phyloP scores from a whole-genome alignment of 2,797 vertebrate species.

The Paratrypauchen microcephalus region DNA sequence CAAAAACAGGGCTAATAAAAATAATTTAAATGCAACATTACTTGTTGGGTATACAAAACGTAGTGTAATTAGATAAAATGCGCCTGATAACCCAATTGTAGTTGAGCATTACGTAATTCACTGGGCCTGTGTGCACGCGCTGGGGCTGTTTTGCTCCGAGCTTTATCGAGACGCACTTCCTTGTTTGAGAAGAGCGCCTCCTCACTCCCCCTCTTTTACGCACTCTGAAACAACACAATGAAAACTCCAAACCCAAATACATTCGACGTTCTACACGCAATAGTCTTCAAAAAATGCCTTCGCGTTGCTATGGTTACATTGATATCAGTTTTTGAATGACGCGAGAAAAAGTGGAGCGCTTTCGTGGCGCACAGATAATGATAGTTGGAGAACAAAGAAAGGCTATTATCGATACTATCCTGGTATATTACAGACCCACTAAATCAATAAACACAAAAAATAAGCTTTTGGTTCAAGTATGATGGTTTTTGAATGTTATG shows the following conservation, averaged over 20 bases:
- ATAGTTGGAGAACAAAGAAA: conserved; percentile 73
- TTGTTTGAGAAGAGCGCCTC: conserved; percentile 56
- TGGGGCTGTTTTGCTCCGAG: conserved; percentile 51
- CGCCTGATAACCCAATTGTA: conserved; percentile 19
- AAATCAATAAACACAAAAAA: not conserved
- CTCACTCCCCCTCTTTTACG: not conserved
- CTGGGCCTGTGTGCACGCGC: conserved; percentile 27
- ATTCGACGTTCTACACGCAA: not conserved
- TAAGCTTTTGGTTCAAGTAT: accelerated
- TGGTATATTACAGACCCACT: not conserved
- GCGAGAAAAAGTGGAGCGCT: conserved; percentile 27
- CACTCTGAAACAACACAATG: conserved; percentile 7
- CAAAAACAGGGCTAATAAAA: too few relatives aligned
- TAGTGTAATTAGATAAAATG: not conserved
- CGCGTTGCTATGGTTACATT: not conserved
- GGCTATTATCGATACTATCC: conserved; percentile 28
- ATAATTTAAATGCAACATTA: not conserved
- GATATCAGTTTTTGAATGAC: not conserved
- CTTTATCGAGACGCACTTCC: conserved; percentile 68
- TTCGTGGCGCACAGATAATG: conserved; percentile 35
- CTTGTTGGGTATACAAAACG: not conserved
- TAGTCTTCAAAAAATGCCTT: not conserved
- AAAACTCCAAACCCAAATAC: not conserved
- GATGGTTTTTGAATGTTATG: accelerated
- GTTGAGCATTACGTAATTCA: conserved; percentile 74